These are phyloP conservation scores for Callipepla squamata DNA, from an alignment of 2,113 vertebrate genomes.

Conservation along the genomic window DNA sequence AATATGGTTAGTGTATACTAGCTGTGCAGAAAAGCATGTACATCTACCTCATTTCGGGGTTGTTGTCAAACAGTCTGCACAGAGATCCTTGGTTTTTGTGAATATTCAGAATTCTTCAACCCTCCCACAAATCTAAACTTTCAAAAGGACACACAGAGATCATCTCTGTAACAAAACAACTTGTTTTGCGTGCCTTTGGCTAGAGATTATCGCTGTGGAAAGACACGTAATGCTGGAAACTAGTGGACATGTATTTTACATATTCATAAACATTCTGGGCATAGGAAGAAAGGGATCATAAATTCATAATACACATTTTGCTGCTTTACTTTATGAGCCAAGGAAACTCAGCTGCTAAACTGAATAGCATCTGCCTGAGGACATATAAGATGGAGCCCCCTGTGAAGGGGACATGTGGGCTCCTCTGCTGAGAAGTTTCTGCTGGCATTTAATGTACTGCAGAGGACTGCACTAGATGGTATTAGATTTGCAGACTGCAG, in stretches of 20 bases:
- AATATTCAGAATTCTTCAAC: background rate
- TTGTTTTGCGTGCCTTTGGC: background rate
- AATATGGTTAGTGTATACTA: conserved; percentile 41
- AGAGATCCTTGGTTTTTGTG: background rate
- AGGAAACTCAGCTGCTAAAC: background rate
- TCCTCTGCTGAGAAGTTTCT: background rate
- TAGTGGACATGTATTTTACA: background rate
- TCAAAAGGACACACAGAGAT: background rate
- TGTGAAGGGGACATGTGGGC: background rate
- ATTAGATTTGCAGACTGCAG: conserved; percentile 66
- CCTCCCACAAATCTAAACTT: background rate
- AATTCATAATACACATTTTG: background rate
- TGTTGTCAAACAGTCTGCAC: background rate
- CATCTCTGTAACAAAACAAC: background rate
- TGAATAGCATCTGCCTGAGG: background rate
- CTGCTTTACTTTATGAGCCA: conserved; percentile 1
- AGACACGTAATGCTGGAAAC: background rate
- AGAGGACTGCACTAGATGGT: conserved; percentile 47
- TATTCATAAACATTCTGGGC: background rate
- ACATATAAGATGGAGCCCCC: background rate
- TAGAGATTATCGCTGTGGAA: background rate
- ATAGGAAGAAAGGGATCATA: background rate
- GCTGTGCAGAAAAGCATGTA: background rate
- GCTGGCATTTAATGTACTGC: conserved; percentile 11
- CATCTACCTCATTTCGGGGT: background rate